These are phyloP conservation scores for Neostethus bicornis DNA, from an alignment of 2,797 vertebrate species.

Conservation along the genomic window DNA sequence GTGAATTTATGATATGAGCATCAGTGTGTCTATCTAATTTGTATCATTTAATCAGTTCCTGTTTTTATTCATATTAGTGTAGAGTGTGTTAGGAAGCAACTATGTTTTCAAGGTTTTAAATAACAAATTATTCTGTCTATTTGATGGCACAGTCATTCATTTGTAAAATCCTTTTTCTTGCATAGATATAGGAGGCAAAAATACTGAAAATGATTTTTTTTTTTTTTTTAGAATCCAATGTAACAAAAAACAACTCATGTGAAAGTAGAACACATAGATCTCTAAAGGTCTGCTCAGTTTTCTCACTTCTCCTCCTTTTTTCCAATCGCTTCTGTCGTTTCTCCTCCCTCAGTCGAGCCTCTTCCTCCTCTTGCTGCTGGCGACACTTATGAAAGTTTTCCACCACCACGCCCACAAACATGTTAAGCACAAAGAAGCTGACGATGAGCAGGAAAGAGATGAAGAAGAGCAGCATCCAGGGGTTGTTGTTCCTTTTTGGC, in stretches of 20 bases:
- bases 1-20: too few relatives aligned
- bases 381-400: constrained; percentile 99
- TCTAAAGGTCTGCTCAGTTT: not conserved
- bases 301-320: constrained; percentile 72
- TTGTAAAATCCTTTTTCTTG: too few relatives aligned
- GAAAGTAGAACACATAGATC: constrained; percentile 8
- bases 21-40: too few relatives aligned
- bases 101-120: not conserved
- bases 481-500: constrained; percentile 94
- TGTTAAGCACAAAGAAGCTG: constrained; percentile 98
- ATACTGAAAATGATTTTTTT: constrained; percentile 4
- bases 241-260: constrained; percentile 2
- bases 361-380: constrained; percentile 96
- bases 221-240: not conserved
- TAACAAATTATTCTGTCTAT: not conserved
- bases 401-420: constrained; percentile 97
- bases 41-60: too few relatives aligned
- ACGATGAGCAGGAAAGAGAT: constrained; percentile 99
- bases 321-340: constrained; percentile 80
- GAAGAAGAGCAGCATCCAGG: constrained; percentile 98
- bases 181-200: constrained; percentile 5
- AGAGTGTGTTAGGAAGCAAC: not conserved
- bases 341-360: constrained; percentile 90
- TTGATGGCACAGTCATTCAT: not conserved
- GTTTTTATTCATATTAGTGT: too few relatives aligned